Evolutionary conservation across 2,113 vertebrate genomes (phyloP), one percentile per base, ranked within the genome.

Genomic region (Enhydra lutris): DNA sequence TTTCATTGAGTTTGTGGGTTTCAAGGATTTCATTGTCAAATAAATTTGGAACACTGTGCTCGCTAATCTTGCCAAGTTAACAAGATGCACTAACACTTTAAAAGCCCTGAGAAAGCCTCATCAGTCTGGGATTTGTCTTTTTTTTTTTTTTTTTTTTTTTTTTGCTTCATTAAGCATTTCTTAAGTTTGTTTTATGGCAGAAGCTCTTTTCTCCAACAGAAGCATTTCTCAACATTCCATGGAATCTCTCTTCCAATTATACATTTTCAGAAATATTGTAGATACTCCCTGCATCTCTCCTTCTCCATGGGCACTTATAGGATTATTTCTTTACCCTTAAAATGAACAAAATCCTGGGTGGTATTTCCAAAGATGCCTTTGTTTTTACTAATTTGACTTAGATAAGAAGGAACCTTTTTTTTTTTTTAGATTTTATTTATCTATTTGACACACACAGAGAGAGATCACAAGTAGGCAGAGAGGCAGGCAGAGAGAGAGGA

Each of bases 311-410:
- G 20, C 57, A 17, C 80, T 92, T 78, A 23, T 4, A 39, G 47
- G 76, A 42, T 78, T 79, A 36, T 95, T 97, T 84, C 39, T 74
- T 96, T 88, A 57, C 9, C 61, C 83, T 96, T 88, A 47, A 61
- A 74, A 39, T 23, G 50, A n/a, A 76, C 73, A 65, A 73, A 88
- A 84, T 67, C 50, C 17, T 59, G 45, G 36, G 13, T 57, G 17
- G 45, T 50, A 42, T 95, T 88, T 65, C 59, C 61, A 82, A 71
- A 7, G 21, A 34, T 71, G 76, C 55, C 21, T 39, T 50, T 71
- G 29, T 71, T 87, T 94, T 59, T 59, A 36, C 80, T 45, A 39
- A 78, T 85, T 86, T 73, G 91, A 76, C 76, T 73, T 55, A 23
- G 63, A 29, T 36, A 31, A 59, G 45, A 80, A 89, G 50, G 63